Conservation (phyloP, 2,797 vertebrate species). For the Clarias platycephalus region DNA sequence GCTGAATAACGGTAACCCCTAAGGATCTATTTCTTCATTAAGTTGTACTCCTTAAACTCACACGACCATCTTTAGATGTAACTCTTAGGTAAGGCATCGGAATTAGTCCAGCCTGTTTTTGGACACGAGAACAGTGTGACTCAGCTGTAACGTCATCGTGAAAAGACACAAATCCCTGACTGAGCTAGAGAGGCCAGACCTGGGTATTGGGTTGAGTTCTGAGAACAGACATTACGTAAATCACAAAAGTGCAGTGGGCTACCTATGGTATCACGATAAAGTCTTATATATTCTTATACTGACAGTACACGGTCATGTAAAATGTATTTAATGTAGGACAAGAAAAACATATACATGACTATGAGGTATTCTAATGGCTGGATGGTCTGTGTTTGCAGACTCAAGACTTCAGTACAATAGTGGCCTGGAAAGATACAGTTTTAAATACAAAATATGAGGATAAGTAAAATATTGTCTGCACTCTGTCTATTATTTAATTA, state of each 20-base stretch:
- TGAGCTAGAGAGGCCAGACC: not conserved
- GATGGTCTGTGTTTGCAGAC: not conserved
- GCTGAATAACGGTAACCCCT: not conserved
- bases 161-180: slow-evolving; percentile 9
- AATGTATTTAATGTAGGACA: not conserved
- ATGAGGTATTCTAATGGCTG: not conserved
- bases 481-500: too few relatives aligned
- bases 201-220: not conserved
- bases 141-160: slow-evolving; percentile 18
- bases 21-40: slow-evolving; percentile 23
- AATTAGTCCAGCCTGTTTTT: slow-evolving; percentile 1
- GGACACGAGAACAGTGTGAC: not conserved
- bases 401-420: not conserved
- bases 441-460: not conserved
- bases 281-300: not conserved
- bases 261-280: not conserved
- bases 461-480: too few relatives aligned
- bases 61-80: slow-evolving; percentile 23
- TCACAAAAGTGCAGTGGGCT: not conserved
- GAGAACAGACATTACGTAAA: not conserved
- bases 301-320: not conserved
- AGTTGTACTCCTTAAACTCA: slow-evolving; percentile 21
- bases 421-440: not conserved
- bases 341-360: not conserved
- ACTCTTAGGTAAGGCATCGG: slow-evolving; percentile 31